Conservation (phyloP, 2,113 vertebrate species). For the Cygnus buccinator region DNA sequence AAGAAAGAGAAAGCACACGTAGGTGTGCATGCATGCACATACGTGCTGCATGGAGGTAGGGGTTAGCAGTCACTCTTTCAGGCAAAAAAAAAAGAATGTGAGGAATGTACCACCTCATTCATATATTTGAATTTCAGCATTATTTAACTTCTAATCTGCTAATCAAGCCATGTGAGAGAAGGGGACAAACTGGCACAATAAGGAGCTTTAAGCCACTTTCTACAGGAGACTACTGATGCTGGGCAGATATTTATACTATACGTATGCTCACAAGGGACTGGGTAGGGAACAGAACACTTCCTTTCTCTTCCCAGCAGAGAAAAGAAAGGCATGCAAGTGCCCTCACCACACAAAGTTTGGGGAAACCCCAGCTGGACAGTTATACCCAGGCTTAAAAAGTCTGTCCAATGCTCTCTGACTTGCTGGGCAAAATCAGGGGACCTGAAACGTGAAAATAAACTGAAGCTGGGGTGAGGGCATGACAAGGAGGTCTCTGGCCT, state of each 20-base stretch:
- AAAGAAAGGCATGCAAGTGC: neutral
- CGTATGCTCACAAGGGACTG: neutral
- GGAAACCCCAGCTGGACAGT: neutral
- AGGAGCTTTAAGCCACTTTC: neutral
- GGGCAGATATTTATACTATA: neutral
- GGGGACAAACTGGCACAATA: neutral
- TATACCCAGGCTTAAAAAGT: neutral
- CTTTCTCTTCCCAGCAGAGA: neutral
- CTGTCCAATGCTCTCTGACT: neutral
- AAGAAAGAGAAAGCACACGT: neutral
- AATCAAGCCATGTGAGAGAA: neutral
- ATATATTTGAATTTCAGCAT: neutral
- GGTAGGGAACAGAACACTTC: neutral
- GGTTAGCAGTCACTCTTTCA: neutral
- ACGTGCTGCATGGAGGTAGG: rapidly evolving
- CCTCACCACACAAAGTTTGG: neutral
- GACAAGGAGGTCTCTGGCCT: neutral
- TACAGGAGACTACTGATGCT: neutral
- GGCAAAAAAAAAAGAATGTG: neutral
- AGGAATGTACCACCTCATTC: neutral
- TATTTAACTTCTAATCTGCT: neutral
- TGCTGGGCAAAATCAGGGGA: neutral
- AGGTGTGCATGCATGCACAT: neutral
- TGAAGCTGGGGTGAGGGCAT: neutral
- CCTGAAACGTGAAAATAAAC: neutral